These are phyloP conservation scores for Bothrops jararaca DNA, from an alignment of 2,113 vertebrate species.

Conservation along the genomic window DNA sequence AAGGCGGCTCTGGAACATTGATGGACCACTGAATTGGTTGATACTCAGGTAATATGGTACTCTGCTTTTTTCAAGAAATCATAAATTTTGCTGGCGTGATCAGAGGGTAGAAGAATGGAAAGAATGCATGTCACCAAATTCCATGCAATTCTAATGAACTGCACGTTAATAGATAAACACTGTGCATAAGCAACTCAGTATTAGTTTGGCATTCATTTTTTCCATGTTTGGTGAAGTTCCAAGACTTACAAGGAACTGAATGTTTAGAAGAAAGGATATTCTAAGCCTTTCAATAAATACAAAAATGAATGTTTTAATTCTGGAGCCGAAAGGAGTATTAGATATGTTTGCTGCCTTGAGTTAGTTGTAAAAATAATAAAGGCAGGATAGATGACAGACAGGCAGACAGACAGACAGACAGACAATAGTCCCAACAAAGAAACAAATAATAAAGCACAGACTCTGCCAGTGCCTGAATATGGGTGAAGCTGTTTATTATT, in stretches of 20 bases:
- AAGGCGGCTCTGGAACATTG: conserved; percentile 26
- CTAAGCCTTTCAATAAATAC: conserved; percentile 4
- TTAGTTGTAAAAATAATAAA: neutral
- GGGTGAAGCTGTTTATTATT: conserved; percentile 23
- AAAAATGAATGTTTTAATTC: conserved; percentile 6
- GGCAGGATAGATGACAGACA: neutral
- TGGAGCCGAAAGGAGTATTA: neutral
- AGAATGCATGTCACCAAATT: neutral
- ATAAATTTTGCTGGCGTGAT: neutral
- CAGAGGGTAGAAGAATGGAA: neutral
- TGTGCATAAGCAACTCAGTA: neutral
- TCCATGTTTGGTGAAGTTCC: conserved; percentile 31
- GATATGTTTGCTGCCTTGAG: neutral
- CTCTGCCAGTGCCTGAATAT: conserved; percentile 28
- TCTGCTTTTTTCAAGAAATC: conserved; percentile 18
- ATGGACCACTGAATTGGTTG: conserved; percentile 28
- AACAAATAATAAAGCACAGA: neutral
- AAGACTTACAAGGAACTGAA: conserved; percentile 7
- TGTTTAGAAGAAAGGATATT: conserved; percentile 15
- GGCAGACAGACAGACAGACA: too few relatives aligned
- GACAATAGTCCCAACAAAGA: conserved; percentile 17
- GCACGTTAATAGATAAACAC: neutral
- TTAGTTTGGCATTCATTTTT: conserved; percentile 23
- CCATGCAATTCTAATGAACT: neutral
- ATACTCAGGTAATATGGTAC: neutral